Base-by-base conservation (phyloP, 2,113 vertebrate genomes). In the Sylvietta virens region DNA sequence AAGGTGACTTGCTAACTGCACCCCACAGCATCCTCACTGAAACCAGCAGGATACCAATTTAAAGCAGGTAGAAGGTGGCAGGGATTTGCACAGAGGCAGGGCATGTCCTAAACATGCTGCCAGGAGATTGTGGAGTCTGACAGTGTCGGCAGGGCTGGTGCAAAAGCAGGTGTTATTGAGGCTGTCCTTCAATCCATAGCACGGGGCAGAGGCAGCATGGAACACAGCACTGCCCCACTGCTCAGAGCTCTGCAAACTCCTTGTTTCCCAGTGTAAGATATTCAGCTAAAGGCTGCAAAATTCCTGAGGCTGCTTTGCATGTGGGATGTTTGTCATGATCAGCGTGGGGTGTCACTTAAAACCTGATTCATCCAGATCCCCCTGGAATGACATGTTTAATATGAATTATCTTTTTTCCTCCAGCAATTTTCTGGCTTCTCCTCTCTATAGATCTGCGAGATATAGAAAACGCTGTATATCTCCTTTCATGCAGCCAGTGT, bases 291-390 rank as follows among this genome's bases (percentile, higher is more conserved):
- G 39, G 9, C 60, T 86, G 51, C 35, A 54, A 53, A 80, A 39
- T 73, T 92, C 91, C 70, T 64, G 81, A 37, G 61, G 51, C 35
- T 92, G 86, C 80, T 93, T 87, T 95, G 73, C 60, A 95, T 80
- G 90, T 60, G 51, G 85, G 62, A 82, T 35, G 39, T 72, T 94
- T 92, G 40, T 92, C 70, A 78, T 42, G 57, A 73, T 62, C 83
- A 96, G 76, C 42, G 53, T 91, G 62, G 87, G 81, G 92, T 72
- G 90, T 95, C 96, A 76, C 85, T 96, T 94, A 90, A 95, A 92
- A 44, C 19, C 93, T 96, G 72, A 62, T 96, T 95, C 91, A 82
- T 93, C 80, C 11, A 20, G 77, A 93, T 96, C 73, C 78, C 48
- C 80, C 79, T 82, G 72, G 90, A 97, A 95, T 58, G 74, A 76